Conservation (phyloP, 2,113 vertebrate species). For the Paradoxurus hermaphroditus region DNA sequence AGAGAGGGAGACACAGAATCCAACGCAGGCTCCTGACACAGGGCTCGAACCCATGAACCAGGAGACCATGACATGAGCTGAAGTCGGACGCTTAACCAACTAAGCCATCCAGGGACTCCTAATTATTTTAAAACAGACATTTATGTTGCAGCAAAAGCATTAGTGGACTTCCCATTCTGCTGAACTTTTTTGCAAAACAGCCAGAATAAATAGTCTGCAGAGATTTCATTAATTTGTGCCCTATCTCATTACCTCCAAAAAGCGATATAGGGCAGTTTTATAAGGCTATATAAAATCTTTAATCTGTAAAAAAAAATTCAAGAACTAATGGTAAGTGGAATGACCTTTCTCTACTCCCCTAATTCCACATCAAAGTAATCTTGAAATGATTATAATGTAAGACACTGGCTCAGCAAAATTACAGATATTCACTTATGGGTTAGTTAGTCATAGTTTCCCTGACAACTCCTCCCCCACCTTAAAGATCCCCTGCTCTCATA, state of each 20-base stretch:
- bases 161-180: not conserved
- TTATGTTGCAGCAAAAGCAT: not conserved
- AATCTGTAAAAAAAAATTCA: not conserved
- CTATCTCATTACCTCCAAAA: not conserved
- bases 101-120: too few relatives aligned
- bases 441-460: not conserved
- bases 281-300: not conserved
- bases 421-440: not conserved
- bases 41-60: too few relatives aligned
- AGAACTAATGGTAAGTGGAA: not conserved
- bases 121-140: constrained; percentile 12
- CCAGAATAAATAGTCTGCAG: not conserved
- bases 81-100: too few relatives aligned
- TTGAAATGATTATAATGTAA: not conserved
- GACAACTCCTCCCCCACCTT: not conserved
- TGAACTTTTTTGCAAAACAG: not conserved
- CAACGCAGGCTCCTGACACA: too few relatives aligned
- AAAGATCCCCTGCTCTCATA: not conserved
- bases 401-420: not conserved
- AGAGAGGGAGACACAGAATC: too few relatives aligned
- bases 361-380: not conserved
- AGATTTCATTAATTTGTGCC: not conserved
- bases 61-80: too few relatives aligned
- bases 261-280: not conserved
- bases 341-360: not conserved